These are phyloP conservation scores for Lamproptera curius DNA, from an alignment of 2,888 invertebrate species.

Conservation along the genomic window DNA sequence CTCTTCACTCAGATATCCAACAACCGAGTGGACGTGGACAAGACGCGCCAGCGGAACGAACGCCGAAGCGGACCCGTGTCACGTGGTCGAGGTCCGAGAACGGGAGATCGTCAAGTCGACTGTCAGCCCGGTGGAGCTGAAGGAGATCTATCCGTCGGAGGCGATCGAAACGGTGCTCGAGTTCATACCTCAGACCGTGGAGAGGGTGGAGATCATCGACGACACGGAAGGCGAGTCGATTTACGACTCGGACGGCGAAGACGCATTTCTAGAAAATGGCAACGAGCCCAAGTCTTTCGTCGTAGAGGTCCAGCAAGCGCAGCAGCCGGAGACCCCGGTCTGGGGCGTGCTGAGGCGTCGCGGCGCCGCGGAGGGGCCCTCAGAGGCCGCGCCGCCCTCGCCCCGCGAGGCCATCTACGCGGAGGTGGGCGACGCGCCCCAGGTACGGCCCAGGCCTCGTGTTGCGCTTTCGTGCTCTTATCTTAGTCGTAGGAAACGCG, in stretches of 20 bases:
- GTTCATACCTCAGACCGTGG: conserved; percentile 74
- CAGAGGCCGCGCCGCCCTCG: conserved; percentile 26
- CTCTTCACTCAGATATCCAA: conserved; percentile 83
- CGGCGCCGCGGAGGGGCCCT: conserved; percentile 28
- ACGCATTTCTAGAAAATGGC: conserved; percentile 41
- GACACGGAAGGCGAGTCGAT: conserved; percentile 65
- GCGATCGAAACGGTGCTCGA: conserved; percentile 73
- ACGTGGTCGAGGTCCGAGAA: conserved; percentile 83
- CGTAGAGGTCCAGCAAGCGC: conserved; percentile 54
- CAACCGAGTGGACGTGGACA: conserved; percentile 44
- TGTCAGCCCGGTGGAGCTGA: conserved; percentile 59
- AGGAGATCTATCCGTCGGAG: conserved; percentile 67
- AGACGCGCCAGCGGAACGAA: conserved; percentile 25
- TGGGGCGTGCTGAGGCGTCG: conserved; percentile 50
- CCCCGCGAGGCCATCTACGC: conserved; percentile 56
- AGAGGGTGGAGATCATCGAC: conserved; percentile 75
- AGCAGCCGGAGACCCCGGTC: conserved; percentile 59
- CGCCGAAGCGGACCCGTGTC: conserved; percentile 54
- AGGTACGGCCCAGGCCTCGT: too few relatives aligned
- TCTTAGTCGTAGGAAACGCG: background rate
- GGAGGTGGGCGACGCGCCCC: conserved; percentile 55
- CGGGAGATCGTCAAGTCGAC: conserved; percentile 83
- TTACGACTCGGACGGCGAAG: conserved; percentile 41
- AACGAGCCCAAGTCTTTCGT: conserved; percentile 61
- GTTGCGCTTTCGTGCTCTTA: too few relatives aligned